Percentiles rank a stretch among this genome's conserved stretches.
phyloP scores from a whole-genome alignment of 2,888 invertebrate species.

The Bellardia bayeri region DNA sequence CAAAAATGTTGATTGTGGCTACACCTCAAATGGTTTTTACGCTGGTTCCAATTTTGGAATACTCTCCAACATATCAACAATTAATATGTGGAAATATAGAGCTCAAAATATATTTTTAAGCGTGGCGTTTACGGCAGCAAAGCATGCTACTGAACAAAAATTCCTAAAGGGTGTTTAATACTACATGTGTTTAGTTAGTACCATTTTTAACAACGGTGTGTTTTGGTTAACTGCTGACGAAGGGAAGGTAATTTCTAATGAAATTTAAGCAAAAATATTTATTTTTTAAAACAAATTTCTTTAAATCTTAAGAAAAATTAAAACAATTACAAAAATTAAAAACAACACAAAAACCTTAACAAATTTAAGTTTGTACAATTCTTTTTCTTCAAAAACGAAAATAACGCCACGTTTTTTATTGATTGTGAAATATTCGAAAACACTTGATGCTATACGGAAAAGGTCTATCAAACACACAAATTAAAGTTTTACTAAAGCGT shows the following conservation, averaged over 20 bases:
- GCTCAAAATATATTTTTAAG: too few species aligned
- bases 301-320: neutral
- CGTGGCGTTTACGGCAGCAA: too few species aligned
- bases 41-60: too few species aligned
- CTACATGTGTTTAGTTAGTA: neutral
- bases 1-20: too few species aligned
- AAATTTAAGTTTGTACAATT: neutral
- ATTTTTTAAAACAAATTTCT: slow-evolving; percentile 25
- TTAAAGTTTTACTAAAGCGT: neutral
- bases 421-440: slow-evolving; percentile 5
- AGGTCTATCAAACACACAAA: neutral
- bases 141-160: too few species aligned
- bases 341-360: neutral
- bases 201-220: slow-evolving; percentile 33
- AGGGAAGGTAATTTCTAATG: slow-evolving; percentile 63
- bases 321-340: neutral
- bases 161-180: too few species aligned
- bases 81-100: too few species aligned
- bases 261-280: slow-evolving; percentile 30
- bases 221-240: slow-evolving; percentile 28
- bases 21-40: too few species aligned
- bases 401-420: slow-evolving; percentile 46
- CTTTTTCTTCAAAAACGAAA: neutral
- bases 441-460: slow-evolving; percentile 25
- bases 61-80: too few species aligned